Percentiles rank a stretch among this genome's conserved stretches.
Conservation (phyloP, 2,888 invertebrate species). For the Tortrix viridana region DNA sequence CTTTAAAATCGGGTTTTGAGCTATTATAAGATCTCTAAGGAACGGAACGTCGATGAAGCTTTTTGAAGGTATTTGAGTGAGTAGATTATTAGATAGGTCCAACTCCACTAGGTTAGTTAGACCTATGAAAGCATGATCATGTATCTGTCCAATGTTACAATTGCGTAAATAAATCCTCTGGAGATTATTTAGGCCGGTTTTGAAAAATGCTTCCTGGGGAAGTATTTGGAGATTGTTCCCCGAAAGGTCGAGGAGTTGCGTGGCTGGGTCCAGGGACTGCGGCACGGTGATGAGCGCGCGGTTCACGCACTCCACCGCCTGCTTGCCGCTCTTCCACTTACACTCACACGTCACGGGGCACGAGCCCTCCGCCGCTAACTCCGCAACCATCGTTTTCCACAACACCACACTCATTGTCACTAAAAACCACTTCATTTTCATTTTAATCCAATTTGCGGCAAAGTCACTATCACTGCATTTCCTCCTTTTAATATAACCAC, state of each 20-base stretch:
- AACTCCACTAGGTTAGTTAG: constrained; percentile 95
- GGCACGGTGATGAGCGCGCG: constrained; percentile 93
- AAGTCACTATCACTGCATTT: constrained; percentile 58
- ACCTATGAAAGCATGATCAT: constrained; percentile 92
- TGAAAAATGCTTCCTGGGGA: constrained; percentile 91
- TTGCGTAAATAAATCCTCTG: constrained; percentile 93
- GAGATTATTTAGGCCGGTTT: constrained; percentile 92
- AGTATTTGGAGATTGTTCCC: constrained; percentile 94
- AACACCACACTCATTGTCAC: constrained; percentile 76
- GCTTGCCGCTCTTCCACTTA: constrained; percentile 97
- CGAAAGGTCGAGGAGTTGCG: constrained; percentile 95
- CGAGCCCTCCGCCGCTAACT: constrained; percentile 82
- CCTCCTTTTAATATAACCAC: constrained; percentile 6
- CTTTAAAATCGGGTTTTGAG: constrained; percentile 92
- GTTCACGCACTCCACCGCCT: constrained; percentile 95
- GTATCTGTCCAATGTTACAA: constrained; percentile 94
- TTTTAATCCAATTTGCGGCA: constrained; percentile 57
- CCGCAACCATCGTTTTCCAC: constrained; percentile 71
- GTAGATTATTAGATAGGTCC: constrained; percentile 93
- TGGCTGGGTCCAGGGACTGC: constrained; percentile 92
- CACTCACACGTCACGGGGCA: constrained; percentile 93
- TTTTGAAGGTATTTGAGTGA: constrained; percentile 91
- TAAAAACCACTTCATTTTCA: constrained; percentile 79
- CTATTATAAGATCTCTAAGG: constrained; percentile 91
- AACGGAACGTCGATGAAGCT: constrained; percentile 92